These are phyloP conservation scores for Lepus europaeus DNA, from an alignment of 2,113 vertebrate species.

Conservation along the genomic window DNA sequence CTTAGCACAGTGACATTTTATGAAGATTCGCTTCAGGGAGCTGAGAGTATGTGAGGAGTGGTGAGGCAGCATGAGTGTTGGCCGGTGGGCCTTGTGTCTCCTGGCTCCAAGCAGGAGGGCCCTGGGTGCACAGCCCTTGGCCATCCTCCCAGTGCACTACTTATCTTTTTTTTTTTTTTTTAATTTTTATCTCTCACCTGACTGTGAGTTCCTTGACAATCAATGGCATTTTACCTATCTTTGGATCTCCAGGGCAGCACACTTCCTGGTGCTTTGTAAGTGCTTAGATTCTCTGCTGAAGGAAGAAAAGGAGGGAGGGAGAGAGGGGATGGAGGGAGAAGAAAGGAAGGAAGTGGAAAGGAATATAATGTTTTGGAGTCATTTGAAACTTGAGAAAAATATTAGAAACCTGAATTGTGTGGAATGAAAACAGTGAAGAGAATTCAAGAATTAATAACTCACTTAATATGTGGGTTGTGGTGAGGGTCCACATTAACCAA, in stretches of 20 bases:
- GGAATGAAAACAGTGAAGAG: not conserved
- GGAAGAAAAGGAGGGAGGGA: not conserved
- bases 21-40: not conserved
- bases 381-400: conserved; percentile 35
- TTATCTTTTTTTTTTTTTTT: not conserved
- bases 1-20: not conserved
- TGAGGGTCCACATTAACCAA: conserved; percentile 8
- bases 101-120: not conserved
- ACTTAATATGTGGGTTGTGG: not conserved
- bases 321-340: not conserved
- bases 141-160: not conserved
- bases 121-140: fast-evolving
- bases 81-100: not conserved
- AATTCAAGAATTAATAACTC: conserved; percentile 1
- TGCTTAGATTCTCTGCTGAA: not conserved
- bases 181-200: not conserved
- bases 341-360: not conserved
- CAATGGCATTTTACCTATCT: not conserved
- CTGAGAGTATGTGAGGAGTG: not conserved
- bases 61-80: fast-evolving
- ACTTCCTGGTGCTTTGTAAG: not conserved
- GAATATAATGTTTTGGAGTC: not conserved
- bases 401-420: not conserved
- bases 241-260: not conserved
- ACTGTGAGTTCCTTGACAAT: not conserved